Base-by-base conservation (phyloP, 2,888 invertebrate genomes). In the Acronicta psi region DNA sequence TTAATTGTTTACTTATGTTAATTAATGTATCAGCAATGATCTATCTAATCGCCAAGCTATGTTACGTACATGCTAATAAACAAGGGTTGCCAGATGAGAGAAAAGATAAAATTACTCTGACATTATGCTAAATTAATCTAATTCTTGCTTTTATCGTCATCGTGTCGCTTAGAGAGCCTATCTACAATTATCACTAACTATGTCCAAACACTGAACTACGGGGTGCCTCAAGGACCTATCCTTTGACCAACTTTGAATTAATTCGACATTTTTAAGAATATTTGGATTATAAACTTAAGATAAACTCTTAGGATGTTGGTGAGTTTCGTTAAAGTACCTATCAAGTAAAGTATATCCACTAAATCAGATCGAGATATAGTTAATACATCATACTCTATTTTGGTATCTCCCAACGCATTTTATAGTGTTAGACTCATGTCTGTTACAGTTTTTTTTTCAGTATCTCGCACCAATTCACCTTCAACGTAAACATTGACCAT, bases 1-100 rank as follows among this genome's bases (percentile, higher is more conserved):
- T 42, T 57, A 59, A 70, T 69, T 65, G 74, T 76, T 67, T 69
- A 60, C 59, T 51, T 69, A 77, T 75, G 70, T 29, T 56, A 77
- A 77, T 77, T 0, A 43, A 66, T 68, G 54, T 65, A 75, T 76
- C 74, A 34, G 56, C 40, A 37, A 50, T 62, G 63, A 77, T 77
- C 65, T 63, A 61, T 65, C 38, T 62, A 42, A 68, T 69, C 51
- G 58, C 41, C 16, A 29, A 20, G 41, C 52, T 20, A 56, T 63
- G 70, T 45, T 56, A 45, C 65, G 14, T 50, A 46, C 55, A 65
- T 56, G 42, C 55, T 65, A 60, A 69, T 69, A 54, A 40, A 38
- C 9, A 29, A 69, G 69, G 59, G 68, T 37, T 69, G 54, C 14
- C 52, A 56, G 25, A 2, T 44, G n/a, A n/a, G 1, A 34, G 13